phyloP scores from a whole-genome alignment of 23 tunicate species.

The Phallusia fumigata region DNA sequence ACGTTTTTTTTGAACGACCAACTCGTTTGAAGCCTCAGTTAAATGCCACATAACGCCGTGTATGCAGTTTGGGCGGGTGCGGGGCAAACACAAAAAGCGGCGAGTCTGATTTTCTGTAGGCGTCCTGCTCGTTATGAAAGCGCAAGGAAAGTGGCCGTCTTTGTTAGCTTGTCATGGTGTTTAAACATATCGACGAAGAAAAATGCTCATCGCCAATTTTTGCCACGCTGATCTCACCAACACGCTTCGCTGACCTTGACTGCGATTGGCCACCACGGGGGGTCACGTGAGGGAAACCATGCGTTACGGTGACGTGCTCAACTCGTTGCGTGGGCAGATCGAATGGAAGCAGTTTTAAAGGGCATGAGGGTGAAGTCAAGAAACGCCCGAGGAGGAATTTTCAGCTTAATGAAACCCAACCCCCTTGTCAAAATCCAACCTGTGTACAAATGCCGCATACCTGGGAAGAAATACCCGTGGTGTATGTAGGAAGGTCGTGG shows the following conservation, averaged over 20 bases:
- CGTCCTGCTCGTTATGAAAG: neutral
- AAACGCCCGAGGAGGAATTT: neutral
- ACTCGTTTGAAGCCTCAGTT: neutral
- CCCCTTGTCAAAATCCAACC: no score
- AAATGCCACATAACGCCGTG: neutral
- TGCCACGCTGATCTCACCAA: neutral
- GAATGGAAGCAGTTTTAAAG: neutral
- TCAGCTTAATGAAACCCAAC: no score
- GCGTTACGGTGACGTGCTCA: neutral
- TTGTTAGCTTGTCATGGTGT: slow-evolving; percentile 6
- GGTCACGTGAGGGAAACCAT: neutral
- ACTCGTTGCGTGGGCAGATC: neutral
- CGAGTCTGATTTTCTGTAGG: neutral
- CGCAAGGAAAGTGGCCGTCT: slow-evolving; percentile 9
- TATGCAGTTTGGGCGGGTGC: slow-evolving; percentile 10
- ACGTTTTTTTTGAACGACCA: neutral
- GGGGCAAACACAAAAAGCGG: neutral
- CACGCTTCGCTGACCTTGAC: neutral
- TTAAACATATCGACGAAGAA: neutral
- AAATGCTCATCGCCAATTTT: neutral
- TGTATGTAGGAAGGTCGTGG: no score
- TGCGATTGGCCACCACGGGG: neutral
- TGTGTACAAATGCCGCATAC: no score
- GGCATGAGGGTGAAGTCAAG: neutral
- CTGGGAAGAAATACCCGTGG: no score